Evolutionary conservation across 2,113 vertebrate genomes (phyloP).

Genomic region (Melanostigma gelatinosum): DNA sequence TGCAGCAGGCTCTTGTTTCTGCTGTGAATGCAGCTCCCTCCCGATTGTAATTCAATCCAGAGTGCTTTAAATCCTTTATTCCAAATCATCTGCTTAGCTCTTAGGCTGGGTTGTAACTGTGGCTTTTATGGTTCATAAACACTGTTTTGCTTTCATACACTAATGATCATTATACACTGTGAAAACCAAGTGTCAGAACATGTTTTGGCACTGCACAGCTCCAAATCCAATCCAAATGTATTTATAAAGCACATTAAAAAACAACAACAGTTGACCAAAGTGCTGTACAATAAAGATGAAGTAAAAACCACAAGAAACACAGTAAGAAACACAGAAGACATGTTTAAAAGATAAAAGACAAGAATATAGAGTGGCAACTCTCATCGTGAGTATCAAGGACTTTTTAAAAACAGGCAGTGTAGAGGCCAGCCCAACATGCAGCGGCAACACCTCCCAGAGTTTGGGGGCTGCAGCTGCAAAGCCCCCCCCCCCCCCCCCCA

Average conservation of each 20-base stretch:
- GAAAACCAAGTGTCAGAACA: constrained; percentile 49
- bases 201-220: constrained; percentile 24
- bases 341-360: neutral
- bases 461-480: no score
- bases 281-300: neutral
- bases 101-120: constrained; percentile 49
- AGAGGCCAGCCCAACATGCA: no score
- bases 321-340: neutral
- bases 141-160: constrained; percentile 58
- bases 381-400: neutral
- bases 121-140: constrained; percentile 71
- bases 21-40: constrained; percentile 45
- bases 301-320: no score
- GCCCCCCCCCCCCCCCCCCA: no score
- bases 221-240: neutral
- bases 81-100: constrained; percentile 66
- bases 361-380: neutral
- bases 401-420: no score
- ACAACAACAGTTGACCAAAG: neutral
- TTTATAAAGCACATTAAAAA: neutral
- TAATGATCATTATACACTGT: constrained; percentile 60
- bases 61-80: constrained; percentile 63
- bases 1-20: constrained; percentile 52
- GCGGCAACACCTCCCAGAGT: no score
- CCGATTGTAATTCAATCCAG: constrained; percentile 63